Base-by-base conservation (phyloP, 2,888 invertebrate genomes). In the Epiblema foenella region DNA sequence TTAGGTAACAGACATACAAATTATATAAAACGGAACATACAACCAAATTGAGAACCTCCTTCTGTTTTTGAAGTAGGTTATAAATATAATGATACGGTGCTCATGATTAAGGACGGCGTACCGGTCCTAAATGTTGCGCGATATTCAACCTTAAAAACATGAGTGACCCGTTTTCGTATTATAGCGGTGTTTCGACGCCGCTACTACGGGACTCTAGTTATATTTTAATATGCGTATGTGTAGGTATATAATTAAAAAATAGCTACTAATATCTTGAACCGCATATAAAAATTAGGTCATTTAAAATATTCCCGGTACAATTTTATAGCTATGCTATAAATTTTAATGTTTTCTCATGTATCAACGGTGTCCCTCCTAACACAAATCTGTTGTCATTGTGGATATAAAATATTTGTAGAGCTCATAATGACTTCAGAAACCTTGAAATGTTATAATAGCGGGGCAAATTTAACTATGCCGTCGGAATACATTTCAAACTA, bases 331-430 rank as follows among this genome's bases (percentile, higher is more conserved):
- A n/a, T 7, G 51, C 37, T 12, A 67, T 71, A 71, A 60, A 71
- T 71, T 57, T 54, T 18, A n/a, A 39, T 39, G 17, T 42, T 15
- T 39, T 54, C 52, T 59, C 42, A 58, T n/a, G 29, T 52, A 54
- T 59, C 52, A 62, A 62, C 18, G 15, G 18, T 49, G 49, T 42
- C 62, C 17, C 59, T 62, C 46, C 46, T 62, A 54, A 66, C 49
- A 62, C 62, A 62, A 71, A 62, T 57, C 39, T 57, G 67, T 57
- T 49, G 66, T 71, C 67, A 71, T 62, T 71, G 67, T 67, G 18
- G 67, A 71, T 62, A 71, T 62, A 62, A 71, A 67, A 71, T 67
- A 67, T 71, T 71, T 71, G 56, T 67, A 71, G 71, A 71, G 60
- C 51, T 71, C 67, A 15, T 71, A 62, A 67, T 51, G 29, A 42